Percentiles rank a stretch among this genome's conserved stretches.
Evolutionary conservation across 2,113 vertebrate genomes (phyloP).

Genomic region (Tenebrosternarchus preto): DNA sequence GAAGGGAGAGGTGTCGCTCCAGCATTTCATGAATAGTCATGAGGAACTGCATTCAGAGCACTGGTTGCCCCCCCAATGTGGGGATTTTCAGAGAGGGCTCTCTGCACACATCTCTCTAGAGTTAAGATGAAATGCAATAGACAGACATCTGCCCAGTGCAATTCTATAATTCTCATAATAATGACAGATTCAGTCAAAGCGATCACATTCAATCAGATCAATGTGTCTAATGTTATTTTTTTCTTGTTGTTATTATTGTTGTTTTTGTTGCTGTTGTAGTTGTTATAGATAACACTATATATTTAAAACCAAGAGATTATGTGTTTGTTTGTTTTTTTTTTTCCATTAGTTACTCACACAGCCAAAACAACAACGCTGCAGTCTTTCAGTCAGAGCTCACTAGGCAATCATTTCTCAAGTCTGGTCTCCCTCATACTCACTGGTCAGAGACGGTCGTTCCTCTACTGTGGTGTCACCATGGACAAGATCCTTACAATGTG

Average conservation of each 20-base stretch:
- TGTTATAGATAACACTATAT: background rate
- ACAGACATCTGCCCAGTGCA: background rate
- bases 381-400: background rate
- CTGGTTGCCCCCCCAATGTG: slow-evolving; percentile 72
- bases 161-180: background rate
- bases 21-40: slow-evolving; percentile 75
- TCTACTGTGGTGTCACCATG: slow-evolving; percentile 61
- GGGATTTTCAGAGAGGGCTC: slow-evolving; percentile 61
- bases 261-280: background rate
- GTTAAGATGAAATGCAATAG: background rate
- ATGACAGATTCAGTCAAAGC: background rate
- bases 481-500: slow-evolving; percentile 67
- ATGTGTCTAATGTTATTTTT: background rate
- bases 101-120: background rate
- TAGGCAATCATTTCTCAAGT: slow-evolving; percentile 8
- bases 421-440: background rate
- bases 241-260: background rate
- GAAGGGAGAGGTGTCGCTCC: slow-evolving; percentile 62
- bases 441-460: background rate
- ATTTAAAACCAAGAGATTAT: background rate
- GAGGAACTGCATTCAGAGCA: slow-evolving; percentile 74
- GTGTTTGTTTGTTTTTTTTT: too few species aligned
- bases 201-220: background rate
- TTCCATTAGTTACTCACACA: background rate
- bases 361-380: background rate